Conservation (phyloP, 1,140 invertebrate species). For the Charaxes varanes region DNA sequence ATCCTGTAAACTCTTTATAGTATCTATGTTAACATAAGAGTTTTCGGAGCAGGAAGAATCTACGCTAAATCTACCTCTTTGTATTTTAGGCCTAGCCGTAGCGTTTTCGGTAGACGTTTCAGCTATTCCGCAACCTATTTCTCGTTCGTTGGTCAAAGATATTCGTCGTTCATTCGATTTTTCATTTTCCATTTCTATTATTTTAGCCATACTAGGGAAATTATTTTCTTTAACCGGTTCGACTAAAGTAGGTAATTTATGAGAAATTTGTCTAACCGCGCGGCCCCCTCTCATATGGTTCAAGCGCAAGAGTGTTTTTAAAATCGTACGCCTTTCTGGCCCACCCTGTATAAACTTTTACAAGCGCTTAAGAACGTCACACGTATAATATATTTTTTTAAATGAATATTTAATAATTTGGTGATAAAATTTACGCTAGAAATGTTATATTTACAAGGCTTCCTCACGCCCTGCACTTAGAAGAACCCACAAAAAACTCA, state of each 20-base stretch:
- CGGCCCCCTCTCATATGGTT: too few relatives aligned
- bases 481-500: too few relatives aligned
- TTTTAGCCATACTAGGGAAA: slow-evolving; percentile 64
- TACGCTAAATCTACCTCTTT: slow-evolving; percentile 69
- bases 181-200: slow-evolving; percentile 71
- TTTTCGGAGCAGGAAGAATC: slow-evolving; percentile 73
- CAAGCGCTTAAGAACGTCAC: too few relatives aligned
- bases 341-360: too few relatives aligned
- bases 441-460: too few relatives aligned
- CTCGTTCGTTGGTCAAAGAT: slow-evolving; percentile 61
- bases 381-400: too few relatives aligned
- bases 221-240: slow-evolving; percentile 53
- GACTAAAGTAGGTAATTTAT: slow-evolving; percentile 49
- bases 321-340: too few relatives aligned
- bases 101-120: slow-evolving; percentile 50
- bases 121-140: slow-evolving; percentile 48
- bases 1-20: slow-evolving; percentile 67
- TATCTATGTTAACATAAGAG: slow-evolving; percentile 72
- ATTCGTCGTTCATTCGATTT: slow-evolving; percentile 65
- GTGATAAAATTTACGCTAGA: too few relatives aligned
- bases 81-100: slow-evolving; percentile 50
- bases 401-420: too few relatives aligned
- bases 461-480: too few relatives aligned
- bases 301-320: too few relatives aligned
- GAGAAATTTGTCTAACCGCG: too few relatives aligned